A percentile compares a stretch with the other conserved stretches of the same genome.
Evolutionary conservation across 2,888 invertebrate species (phyloP).

Genomic region (Amphipoea oculea): DNA sequence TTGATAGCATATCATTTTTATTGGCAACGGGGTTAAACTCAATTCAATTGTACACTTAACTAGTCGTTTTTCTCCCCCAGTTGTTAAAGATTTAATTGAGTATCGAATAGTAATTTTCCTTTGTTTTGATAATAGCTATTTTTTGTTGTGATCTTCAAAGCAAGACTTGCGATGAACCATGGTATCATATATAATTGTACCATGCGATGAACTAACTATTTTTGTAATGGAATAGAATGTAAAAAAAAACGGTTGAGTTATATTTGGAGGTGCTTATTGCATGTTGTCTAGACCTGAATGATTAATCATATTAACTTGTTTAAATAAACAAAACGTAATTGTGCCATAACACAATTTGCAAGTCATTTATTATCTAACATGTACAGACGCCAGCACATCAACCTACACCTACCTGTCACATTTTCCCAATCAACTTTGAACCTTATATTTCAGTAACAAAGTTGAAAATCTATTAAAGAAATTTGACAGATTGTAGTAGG

Average conservation of each 20-base stretch:
- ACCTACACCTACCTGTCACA: too few relatives aligned
- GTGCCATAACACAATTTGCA: neutral
- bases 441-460: too few relatives aligned
- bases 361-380: slow-evolving; percentile 9
- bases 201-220: neutral
- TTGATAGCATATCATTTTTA: neutral
- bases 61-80: neutral
- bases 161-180: neutral
- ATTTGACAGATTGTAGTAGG: too few relatives aligned
- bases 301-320: neutral
- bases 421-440: too few relatives aligned
- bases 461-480: too few relatives aligned
- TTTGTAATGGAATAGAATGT: neutral
- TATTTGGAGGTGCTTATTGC: neutral
- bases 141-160: neutral
- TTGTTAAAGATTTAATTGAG: slow-evolving; percentile 8
- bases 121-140: neutral
- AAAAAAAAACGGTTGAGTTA: neutral
- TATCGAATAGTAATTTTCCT: slow-evolving; percentile 4
- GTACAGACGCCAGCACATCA: too few relatives aligned
- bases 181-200: too few relatives aligned
- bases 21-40: neutral
- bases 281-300: neutral
- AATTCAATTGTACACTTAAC: neutral
- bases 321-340: neutral